Evolutionary conservation across 2,113 vertebrate genomes (phyloP), one percentile per base, ranked within the genome.

Genomic region (Scytalopus superciliaris): DNA sequence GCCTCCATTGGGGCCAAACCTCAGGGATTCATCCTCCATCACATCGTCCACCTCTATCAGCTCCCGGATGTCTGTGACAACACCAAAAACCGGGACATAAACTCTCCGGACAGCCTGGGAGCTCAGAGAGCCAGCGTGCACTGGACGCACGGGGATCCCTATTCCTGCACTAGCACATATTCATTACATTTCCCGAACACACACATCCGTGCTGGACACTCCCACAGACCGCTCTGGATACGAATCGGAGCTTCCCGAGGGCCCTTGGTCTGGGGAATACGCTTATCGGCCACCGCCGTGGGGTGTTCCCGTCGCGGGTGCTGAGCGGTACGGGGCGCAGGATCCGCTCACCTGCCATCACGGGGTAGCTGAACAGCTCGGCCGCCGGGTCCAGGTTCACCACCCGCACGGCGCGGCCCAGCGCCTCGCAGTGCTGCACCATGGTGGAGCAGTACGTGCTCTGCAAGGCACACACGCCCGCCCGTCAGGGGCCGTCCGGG

Each of bases 21-120:
- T 89, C 55, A 99, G 84, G 40, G 98, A 98, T 8, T 97, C 97
- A 3, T 99, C 99, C 85, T 99, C 99, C 99, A 99, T 99, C 47
- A 99, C 99, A 7, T 99, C 99, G 6, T 99, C 99, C 67, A 99
- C 99, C 93, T 99, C 98, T 14, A 99, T 99, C 56, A 99, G 96
- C 96, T 99, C 99, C 2, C 99, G 98, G 92, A 99, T 99, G 90
- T 99, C 99, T 99, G 95, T 4, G 62, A 86, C 12, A 57, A 60
- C 37, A 59, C 47, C 63, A 33, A 6, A 69, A 5, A 49, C 7
- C 24, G 15, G 44, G 18, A 5, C 3, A 8, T 28, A 28, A 57
- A 6, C 68, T 27, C 68, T 33, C 31, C 35, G 12, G 59, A 42
- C 27, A 28, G 2, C 2, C 0, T 12, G 44, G 42, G 0, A 23